These are phyloP conservation scores for Hymenochirus boettgeri DNA, from an alignment of 2,113 vertebrate genomes.

Conservation along the genomic window DNA sequence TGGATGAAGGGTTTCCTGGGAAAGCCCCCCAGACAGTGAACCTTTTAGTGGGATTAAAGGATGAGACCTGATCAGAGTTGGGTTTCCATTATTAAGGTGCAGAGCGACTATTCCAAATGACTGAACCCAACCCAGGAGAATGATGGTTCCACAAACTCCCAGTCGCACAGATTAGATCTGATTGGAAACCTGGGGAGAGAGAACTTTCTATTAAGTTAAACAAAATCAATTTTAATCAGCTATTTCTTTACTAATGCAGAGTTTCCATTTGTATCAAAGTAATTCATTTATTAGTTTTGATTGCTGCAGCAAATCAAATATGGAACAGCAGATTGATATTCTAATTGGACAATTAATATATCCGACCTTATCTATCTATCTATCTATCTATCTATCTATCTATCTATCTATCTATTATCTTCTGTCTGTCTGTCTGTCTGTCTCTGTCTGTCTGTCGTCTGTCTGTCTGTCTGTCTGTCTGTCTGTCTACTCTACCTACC, in stretches of 20 bases:
- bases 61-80: too few relatives aligned
- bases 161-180: conserved; percentile 7
- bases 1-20: too few relatives aligned
- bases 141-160: neutral
- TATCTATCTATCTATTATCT: neutral
- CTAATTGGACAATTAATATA: neutral
- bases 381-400: conserved; percentile 1
- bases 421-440: too few relatives aligned
- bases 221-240: conserved; percentile 43
- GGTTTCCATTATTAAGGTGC: too few relatives aligned
- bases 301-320: conserved; percentile 6
- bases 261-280: conserved; percentile 37
- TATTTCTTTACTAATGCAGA: conserved; percentile 39
- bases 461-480: too few relatives aligned
- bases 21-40: too few relatives aligned
- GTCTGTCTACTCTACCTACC: too few relatives aligned
- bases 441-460: too few relatives aligned
- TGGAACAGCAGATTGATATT: neutral
- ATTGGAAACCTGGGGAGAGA: conserved; percentile 29
- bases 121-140: neutral
- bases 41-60: too few relatives aligned
- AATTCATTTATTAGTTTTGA: conserved; percentile 19
- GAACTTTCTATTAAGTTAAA: conserved; percentile 36
- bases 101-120: too few relatives aligned
- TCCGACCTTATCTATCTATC: neutral